Evolutionary conservation across 2,797 vertebrate genomes (phyloP).

Genomic region (Tarsius wallacei): DNA sequence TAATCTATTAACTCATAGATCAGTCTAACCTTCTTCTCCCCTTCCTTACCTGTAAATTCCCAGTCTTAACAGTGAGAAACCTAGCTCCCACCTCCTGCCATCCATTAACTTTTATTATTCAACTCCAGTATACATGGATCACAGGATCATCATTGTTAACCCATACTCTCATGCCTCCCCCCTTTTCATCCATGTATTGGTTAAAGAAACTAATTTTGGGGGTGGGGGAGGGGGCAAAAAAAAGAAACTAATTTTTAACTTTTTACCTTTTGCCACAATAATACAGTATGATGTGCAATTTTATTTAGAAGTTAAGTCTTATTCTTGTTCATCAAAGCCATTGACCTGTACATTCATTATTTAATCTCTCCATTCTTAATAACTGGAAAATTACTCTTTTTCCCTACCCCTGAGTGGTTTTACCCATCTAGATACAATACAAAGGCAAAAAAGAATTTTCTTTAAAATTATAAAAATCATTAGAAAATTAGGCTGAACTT

Average conservation of each 20-base stretch:
- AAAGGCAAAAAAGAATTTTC: background rate
- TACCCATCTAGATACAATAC: background rate
- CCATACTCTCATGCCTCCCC: background rate
- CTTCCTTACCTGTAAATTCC: background rate
- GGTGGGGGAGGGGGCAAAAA: too few relatives aligned
- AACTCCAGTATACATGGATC: background rate
- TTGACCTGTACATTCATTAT: background rate
- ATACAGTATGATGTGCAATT: background rate
- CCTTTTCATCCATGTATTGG: background rate
- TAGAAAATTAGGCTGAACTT: background rate
- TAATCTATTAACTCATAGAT: background rate
- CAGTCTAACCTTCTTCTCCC: background rate
- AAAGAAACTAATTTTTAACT: background rate
- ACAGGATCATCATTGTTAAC: background rate
- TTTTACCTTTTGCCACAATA: background rate
- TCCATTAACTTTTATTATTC: background rate
- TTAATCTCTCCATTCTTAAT: background rate
- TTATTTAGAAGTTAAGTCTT: slow-evolving; percentile 39
- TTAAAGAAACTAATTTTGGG: slow-evolving; percentile 2
- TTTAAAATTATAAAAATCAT: slow-evolving; percentile 10
- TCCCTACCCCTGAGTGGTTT: background rate
- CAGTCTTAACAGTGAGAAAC: background rate
- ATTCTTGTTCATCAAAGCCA: background rate
- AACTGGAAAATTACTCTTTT: background rate
- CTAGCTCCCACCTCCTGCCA: background rate